phyloP scores from a whole-genome alignment of 2,797 vertebrate genomes.

The Microhierax caerulescens region DNA sequence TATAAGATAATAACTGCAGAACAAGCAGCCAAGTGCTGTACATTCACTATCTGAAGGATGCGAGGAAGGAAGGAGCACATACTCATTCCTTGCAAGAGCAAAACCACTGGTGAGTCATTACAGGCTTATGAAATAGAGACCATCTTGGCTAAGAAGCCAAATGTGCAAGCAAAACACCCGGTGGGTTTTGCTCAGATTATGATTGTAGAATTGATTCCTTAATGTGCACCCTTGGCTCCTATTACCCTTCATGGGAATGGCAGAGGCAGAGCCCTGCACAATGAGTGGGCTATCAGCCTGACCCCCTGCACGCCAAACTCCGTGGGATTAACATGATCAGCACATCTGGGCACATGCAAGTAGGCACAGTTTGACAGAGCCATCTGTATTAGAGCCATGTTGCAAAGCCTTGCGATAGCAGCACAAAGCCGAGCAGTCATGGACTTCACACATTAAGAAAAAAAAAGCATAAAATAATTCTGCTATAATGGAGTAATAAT shows the following conservation, averaged over 20 bases:
- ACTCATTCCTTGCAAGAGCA: not conserved
- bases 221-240: not conserved
- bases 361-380: fast-evolving
- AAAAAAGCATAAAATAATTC: not conserved
- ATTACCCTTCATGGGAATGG: fast-evolving
- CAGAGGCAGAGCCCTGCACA: fast-evolving
- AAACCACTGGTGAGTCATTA: not conserved
- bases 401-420: fast-evolving
- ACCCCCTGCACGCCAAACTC: not conserved
- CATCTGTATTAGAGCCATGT: fast-evolving
- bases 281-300: fast-evolving
- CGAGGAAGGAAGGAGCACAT: not conserved
- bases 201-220: not conserved
- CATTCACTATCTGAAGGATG: not conserved
- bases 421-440: too few species aligned
- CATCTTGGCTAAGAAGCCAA: not conserved
- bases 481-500: not conserved
- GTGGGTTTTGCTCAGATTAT: not conserved
- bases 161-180: not conserved
- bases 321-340: fast-evolving
- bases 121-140: not conserved
- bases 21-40: not conserved
- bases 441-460: not conserved
- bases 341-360: not conserved
- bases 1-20: not conserved